phyloP scores from a whole-genome alignment of 2,797 vertebrate genomes.

The Gobio occitaniae region DNA sequence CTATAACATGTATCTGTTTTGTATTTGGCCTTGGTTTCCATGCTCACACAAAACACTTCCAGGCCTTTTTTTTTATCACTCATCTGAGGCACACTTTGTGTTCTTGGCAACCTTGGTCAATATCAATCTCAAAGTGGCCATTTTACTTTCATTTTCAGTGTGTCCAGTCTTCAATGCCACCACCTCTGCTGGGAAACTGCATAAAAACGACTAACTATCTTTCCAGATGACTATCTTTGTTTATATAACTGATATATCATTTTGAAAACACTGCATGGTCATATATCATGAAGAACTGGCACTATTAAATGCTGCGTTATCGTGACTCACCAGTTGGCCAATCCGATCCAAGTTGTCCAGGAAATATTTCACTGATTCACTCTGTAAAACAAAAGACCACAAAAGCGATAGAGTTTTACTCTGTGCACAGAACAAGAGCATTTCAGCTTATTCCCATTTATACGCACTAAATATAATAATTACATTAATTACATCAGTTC shows the following conservation, averaged over 20 bases:
- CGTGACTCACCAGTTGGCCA: slow-evolving; percentile 90
- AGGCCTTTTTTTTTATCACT: slow-evolving; percentile 40
- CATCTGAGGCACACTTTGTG: slow-evolving; percentile 48
- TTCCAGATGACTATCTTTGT: background rate
- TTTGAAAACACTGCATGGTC: background rate
- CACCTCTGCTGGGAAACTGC: background rate
- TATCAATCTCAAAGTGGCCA: slow-evolving; percentile 18
- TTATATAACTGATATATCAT: background rate
- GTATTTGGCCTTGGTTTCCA: slow-evolving; percentile 49
- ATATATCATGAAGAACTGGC: background rate
- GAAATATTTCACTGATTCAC: slow-evolving; percentile 97
- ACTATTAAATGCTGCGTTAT: slow-evolving; percentile 15
- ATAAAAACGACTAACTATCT: background rate
- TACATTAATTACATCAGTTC: background rate
- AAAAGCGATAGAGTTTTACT: slow-evolving; percentile 38
- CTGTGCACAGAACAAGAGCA: background rate
- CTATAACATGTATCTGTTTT: slow-evolving; percentile 37
- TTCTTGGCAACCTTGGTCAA: slow-evolving; percentile 45
- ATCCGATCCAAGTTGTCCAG: slow-evolving; percentile 97
- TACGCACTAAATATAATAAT: background rate
- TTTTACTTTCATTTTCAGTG: slow-evolving; percentile 3
- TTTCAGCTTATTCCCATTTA: slow-evolving; percentile 50
- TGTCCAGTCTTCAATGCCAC: background rate
- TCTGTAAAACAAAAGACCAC: slow-evolving; percentile 78
- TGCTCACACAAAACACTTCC: slow-evolving; percentile 46